A percentile compares a stretch with the other conserved stretches of the same genome.
phyloP scores from a whole-genome alignment of 2,888 invertebrate species.

The Trisateles emortualis region DNA sequence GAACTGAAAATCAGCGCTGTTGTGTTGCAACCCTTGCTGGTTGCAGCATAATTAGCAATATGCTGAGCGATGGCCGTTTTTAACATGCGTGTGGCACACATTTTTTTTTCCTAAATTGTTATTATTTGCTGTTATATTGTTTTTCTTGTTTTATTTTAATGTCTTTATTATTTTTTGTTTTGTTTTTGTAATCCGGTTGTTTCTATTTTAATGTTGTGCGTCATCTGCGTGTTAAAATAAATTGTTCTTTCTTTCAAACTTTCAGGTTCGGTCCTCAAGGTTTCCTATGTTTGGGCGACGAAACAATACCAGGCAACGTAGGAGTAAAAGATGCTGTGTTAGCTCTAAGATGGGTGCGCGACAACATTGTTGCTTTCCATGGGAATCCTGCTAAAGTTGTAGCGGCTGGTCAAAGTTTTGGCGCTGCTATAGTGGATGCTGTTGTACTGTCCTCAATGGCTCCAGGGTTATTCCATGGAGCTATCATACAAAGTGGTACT shows the following conservation, averaged over 20 bases:
- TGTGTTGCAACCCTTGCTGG: no score
- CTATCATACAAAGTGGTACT: conserved; percentile 76
- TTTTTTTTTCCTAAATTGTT: no score
- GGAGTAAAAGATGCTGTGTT: conserved; percentile 73
- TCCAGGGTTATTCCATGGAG: conserved; percentile 69
- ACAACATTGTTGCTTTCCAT: conserved; percentile 77
- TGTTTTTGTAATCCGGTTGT: no score
- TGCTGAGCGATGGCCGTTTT: no score
- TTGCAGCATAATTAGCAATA: no score
- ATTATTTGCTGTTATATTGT: no score
- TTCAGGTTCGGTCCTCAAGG: conserved; percentile 72
- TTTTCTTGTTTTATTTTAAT: no score
- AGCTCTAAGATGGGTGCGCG: conserved; percentile 76
- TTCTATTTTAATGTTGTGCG: no score
- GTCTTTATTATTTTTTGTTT: no score
- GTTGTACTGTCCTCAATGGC: conserved; percentile 65
- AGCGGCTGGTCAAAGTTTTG: conserved; percentile 74
- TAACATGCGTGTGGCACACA: no score
- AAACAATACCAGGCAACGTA: conserved; percentile 74
- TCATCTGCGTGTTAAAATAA: no score
- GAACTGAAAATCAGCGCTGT: no score
- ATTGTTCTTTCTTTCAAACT: conserved; percentile 3
- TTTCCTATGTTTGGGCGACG: conserved; percentile 69
- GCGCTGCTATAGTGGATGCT: conserved; percentile 75
- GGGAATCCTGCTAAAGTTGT: conserved; percentile 74